Evolutionary conservation across 1,140 invertebrate genomes (phyloP).

Genomic region (Drosophila mayri): DNA sequence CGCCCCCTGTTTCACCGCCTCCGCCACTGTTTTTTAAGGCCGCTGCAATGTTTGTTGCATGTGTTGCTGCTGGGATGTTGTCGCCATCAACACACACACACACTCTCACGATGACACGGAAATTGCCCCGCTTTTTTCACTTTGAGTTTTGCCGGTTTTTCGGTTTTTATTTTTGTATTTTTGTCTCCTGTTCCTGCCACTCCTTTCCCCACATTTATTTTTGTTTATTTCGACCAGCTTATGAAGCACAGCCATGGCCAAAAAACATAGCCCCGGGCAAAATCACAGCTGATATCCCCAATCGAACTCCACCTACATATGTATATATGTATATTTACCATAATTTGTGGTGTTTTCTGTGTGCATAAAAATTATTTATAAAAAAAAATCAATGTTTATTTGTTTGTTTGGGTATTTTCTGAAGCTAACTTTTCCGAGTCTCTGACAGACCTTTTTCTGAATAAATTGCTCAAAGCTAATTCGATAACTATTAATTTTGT

Average conservation of each 20-base stretch:
- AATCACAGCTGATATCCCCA: constrained; percentile 26
- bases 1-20: not conserved
- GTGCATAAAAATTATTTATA: not conserved
- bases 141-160: constrained; percentile 12
- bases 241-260: constrained; percentile 28
- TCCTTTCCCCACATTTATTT: not conserved
- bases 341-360: constrained; percentile 2
- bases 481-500: not conserved
- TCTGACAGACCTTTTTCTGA: not conserved
- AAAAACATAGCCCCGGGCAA: constrained; percentile 16
- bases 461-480: constrained; percentile 6
- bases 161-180: constrained; percentile 17
- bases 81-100: constrained; percentile 59
- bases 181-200: constrained; percentile 1
- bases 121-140: constrained; percentile 58
- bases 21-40: constrained; percentile 14
- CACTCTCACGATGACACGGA: constrained; percentile 34
- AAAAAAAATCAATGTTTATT: not conserved
- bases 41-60: constrained; percentile 42
- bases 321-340: not conserved
- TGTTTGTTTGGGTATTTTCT: not conserved
- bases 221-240: constrained; percentile 32
- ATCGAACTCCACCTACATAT: not conserved
- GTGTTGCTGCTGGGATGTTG: constrained; percentile 30
- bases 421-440: constrained; percentile 3